Conservation (phyloP, 2,113 vertebrate genomes). For the Proteles cristata region DNA sequence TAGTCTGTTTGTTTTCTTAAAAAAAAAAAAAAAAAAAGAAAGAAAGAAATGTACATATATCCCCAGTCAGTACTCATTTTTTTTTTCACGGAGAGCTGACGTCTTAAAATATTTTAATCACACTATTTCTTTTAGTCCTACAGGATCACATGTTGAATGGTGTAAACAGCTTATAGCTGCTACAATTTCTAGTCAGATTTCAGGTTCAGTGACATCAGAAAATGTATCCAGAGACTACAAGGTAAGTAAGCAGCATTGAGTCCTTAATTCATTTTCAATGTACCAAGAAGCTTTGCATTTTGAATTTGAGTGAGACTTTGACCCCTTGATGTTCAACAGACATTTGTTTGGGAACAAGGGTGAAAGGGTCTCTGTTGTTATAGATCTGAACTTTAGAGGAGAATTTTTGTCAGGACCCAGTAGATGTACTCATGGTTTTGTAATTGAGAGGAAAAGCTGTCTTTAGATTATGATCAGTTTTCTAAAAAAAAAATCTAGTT, state of each 20-base stretch:
- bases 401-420: not conserved
- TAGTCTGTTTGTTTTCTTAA: not conserved
- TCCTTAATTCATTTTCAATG: slow-evolving; percentile 50
- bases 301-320: slow-evolving; percentile 35
- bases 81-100: slow-evolving; percentile 36
- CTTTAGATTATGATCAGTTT: slow-evolving; percentile 47
- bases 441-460: not conserved
- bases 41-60: not conserved
- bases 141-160: slow-evolving; percentile 98
- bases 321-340: not conserved
- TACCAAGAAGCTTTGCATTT: not conserved
- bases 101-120: slow-evolving; percentile 71
- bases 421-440: slow-evolving; percentile 36
- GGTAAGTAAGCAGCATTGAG: slow-evolving; percentile 91
- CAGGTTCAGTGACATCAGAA: slow-evolving; percentile 89
- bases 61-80: not conserved
- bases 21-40: not conserved
- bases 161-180: slow-evolving; percentile 99
- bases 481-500: slow-evolving; percentile 6
- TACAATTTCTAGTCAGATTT: slow-evolving; percentile 97
- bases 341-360: slow-evolving; percentile 3
- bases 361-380: not conserved
- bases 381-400: slow-evolving; percentile 20
- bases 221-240: slow-evolving; percentile 89
- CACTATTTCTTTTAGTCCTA: slow-evolving; percentile 88